These are phyloP conservation scores for Pelobates fuscus DNA, from an alignment of 2,113 vertebrate genomes.

Conservation along the genomic window DNA sequence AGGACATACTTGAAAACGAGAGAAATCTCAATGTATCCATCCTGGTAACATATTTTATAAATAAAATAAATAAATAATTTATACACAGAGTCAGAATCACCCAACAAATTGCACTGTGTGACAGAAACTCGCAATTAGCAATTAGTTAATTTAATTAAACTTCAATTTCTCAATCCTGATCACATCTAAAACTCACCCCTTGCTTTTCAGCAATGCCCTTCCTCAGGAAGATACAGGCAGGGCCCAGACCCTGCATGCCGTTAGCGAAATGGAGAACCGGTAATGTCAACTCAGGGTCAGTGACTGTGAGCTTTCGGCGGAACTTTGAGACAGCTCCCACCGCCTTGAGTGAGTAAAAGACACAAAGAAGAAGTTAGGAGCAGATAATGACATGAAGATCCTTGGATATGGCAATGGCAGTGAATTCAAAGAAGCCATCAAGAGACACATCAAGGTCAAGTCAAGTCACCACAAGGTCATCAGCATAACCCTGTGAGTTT, in stretches of 20 bases:
- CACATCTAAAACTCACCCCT: conserved; percentile 77
- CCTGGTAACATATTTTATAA: no score
- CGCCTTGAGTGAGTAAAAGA: conserved; percentile 17
- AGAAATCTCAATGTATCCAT: no score
- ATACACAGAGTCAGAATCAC: no score
- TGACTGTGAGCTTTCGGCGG: conserved; percentile 7
- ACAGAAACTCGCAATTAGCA: no score
- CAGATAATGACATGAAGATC: background rate
- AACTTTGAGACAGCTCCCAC: conserved; percentile 23
- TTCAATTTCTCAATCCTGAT: no score
- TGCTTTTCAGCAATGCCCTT: conserved; percentile 82
- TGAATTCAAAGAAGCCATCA: no score
- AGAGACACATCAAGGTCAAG: no score
- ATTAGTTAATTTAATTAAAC: no score
- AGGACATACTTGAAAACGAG: no score
- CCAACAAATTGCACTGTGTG: no score
- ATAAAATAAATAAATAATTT: no score
- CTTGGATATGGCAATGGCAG: background rate
- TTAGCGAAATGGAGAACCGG: conserved; percentile 10
- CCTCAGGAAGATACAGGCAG: conserved; percentile 84
- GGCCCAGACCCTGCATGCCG: conserved; percentile 76
- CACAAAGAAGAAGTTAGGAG: background rate
- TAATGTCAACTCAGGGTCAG: conserved; percentile 10
- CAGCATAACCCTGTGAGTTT: background rate
- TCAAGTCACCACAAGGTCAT: background rate